These are phyloP conservation scores for Calypte anna DNA, from an alignment of 2,113 vertebrate genomes.

Conservation along the genomic window DNA sequence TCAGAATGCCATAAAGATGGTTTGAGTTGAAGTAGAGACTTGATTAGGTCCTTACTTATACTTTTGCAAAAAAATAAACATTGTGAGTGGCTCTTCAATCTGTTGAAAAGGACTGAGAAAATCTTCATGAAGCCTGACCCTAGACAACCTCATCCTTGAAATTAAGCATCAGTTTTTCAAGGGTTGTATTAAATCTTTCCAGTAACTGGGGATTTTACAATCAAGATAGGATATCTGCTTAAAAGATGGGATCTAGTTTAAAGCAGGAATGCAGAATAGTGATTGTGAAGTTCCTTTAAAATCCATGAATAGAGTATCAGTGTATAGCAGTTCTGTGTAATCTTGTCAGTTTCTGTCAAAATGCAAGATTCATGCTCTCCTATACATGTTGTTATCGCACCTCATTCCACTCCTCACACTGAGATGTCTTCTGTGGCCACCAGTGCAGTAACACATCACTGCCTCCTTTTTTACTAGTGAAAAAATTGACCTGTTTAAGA, in stretches of 20 bases:
- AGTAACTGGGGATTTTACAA: background rate
- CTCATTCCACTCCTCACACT: background rate
- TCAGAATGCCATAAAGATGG: background rate
- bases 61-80: constrained; percentile 38
- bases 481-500: background rate
- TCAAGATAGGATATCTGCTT: background rate
- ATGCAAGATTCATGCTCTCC: background rate
- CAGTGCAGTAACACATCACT: background rate
- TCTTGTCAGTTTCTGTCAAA: background rate
- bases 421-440: background rate
- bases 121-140: background rate
- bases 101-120: background rate
- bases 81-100: background rate
- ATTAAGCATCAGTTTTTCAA: background rate
- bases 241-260: background rate
- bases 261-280: background rate
- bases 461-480: background rate
- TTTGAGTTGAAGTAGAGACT: too few species aligned
- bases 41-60: background rate
- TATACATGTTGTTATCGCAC: background rate
- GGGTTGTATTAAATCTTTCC: background rate
- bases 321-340: background rate
- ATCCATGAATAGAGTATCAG: background rate
- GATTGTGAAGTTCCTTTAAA: background rate
- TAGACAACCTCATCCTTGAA: background rate